Base-by-base conservation (phyloP, 2,888 invertebrate genomes). In the Drosophila rellima region DNA sequence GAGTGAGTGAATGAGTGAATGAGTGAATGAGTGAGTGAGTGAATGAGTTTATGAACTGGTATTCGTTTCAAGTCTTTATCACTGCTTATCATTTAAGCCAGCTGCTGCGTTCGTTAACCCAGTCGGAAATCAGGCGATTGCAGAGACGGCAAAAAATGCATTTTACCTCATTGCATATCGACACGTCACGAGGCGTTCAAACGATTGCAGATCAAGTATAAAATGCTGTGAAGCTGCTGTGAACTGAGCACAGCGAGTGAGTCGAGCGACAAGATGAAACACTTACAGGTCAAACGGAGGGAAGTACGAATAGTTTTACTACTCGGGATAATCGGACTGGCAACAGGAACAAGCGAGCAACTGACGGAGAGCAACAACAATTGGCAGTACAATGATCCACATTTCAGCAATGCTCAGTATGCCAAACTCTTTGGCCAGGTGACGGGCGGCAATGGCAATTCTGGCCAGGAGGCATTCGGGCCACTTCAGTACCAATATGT, bases 401-500 rank as follows among this genome's bases (percentile, higher is more conserved):
- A 77, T 1, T 72, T 63, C n/a, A 71, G 40, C 3, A 48, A 33
- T 11, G 59, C 54, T 2, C 62, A 69, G 37, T 85, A 85, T 20
- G 55, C 69, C n/a, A 72, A 79, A 23, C 66, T 81, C 17, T 39
- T 73, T 35, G 65, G 5, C 13, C 73, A 1, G 62, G 59, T 7
- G 5, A 63, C 15, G 39, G 48, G 2, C 39, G 57, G 15, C 6
- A 23, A 15, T 0, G 26, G 13, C 26, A 26, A 26, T 0, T n/a
- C n/a, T n/a, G n/a, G n/a, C n/a, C 26, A 47, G 17, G 40, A 76
- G 1, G 47, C 37, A 6, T 35, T 63, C 8, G 60, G 64, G 13
- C 47, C 63, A 13, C 33, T 70, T 50, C 78, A 86, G 18, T 86
- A 74, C 52, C 66, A 87, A 23, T 83, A 72, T 45, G 87, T 83